Evolutionary conservation across 2,113 vertebrate genomes (phyloP), one percentile per base, ranked within the genome.

Genomic region (Muntiacus reevesi): DNA sequence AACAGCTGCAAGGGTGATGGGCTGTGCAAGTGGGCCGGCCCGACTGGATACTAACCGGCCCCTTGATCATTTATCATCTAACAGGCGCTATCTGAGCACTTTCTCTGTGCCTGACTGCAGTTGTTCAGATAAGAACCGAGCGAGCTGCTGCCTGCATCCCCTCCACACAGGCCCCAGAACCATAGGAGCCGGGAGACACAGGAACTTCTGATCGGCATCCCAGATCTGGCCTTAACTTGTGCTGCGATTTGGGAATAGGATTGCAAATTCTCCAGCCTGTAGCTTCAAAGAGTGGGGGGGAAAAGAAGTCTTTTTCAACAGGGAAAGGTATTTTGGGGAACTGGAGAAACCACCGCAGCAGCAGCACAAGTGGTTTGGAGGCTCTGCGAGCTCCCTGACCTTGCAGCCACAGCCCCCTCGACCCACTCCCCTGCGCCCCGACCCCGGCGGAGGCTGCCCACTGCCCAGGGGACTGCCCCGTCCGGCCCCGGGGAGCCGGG

Each of bases 401-500:
- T 12, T 0, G 87, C 36, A 60, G 81, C 30, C 43, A 17, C 30
- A 7, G 19, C 17, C 52, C 30, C 71, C 21, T 21, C n/a, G n/a
- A 11, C 64, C 64, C 64, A 7, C 8, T 3, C 8, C 7, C 1
- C 19, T 8, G 28, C 30, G 6, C 67, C 21, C 21, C 36, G 67
- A 11, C 21, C 36, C 36, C 21, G 45, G 50, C 10, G 0, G 8
- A 40, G 57, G 45, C 78, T 3, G 62, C 95, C 17, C 2, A 21
- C 15, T 15, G 87, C 67, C 67, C 0, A 12, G 45, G 2, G 4
- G 43, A 47, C 28, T 16, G 55, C 5, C 13, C 2, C 0, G 14
- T 2, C 6, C 0, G 2, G 28, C 17, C 55, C 25, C 0, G 17
- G 23, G 71, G 33, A 54, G 40, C 13, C 6, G 0, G 9, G 21